These are phyloP conservation scores for Theristicus caerulescens DNA, from an alignment of 2,113 vertebrate species.

Conservation along the genomic window DNA sequence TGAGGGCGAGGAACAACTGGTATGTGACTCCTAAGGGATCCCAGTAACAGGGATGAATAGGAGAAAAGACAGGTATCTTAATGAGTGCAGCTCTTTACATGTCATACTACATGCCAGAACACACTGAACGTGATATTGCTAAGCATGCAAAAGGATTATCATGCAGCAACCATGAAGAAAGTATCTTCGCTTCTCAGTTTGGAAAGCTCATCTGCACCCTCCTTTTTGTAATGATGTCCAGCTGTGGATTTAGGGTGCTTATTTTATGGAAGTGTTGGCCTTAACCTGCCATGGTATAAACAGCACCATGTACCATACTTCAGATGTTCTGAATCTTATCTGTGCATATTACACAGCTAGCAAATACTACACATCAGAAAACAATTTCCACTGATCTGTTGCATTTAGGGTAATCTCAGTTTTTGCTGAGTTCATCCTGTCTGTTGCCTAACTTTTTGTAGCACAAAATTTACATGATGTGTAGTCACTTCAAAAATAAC, in stretches of 20 bases:
- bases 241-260: neutral
- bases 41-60: neutral
- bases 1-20: neutral
- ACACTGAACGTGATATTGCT: accelerated
- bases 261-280: neutral
- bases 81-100: neutral
- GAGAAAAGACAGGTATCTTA: neutral
- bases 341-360: neutral
- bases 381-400: neutral
- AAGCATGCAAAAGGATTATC: neutral
- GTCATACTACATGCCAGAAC: neutral
- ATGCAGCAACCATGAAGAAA: neutral
- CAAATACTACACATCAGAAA: neutral
- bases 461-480: neutral
- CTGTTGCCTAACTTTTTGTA: constrained; percentile 7
- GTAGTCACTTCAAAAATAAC: neutral
- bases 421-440: constrained; percentile 21
- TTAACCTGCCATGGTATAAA: neutral
- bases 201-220: neutral
- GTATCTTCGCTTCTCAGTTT: neutral
- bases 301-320: neutral
- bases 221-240: neutral
- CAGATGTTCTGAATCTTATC: neutral
- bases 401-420: neutral
- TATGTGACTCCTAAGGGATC: neutral